Conservation (phyloP, 2,888 invertebrate species). For the Chrysodeixis includens region DNA sequence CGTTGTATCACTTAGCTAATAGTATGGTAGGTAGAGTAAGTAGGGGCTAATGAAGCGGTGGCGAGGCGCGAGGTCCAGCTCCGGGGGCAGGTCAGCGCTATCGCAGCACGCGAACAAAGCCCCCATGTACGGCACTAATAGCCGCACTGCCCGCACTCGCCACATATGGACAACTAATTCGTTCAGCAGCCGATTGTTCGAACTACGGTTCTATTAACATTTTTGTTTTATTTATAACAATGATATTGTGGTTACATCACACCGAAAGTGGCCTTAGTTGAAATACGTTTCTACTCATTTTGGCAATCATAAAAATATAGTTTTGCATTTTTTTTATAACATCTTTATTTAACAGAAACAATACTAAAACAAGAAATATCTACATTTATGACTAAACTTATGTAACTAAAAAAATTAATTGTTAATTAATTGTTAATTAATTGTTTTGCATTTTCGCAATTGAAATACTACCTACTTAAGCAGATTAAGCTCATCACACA, state of each 20-base stretch:
- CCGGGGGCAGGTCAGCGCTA: conserved; percentile 33
- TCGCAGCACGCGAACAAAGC: conserved; percentile 25
- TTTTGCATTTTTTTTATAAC: no score
- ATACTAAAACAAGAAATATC: no score
- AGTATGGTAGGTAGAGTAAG: conserved; percentile 25
- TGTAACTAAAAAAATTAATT: no score
- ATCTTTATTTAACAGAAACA: no score
- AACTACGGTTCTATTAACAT: conserved; percentile 19
- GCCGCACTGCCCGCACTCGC: conserved; percentile 26
- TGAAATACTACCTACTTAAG: no score
- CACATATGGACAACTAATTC: conserved; percentile 44
- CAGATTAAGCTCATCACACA: no score
- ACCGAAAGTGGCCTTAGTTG: no score
- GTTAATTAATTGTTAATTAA: no score
- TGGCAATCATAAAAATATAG: no score
- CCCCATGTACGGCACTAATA: conserved; percentile 32
- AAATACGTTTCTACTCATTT: no score
- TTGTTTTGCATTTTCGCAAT: no score
- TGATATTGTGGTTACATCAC: not conserved
- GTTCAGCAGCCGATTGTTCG: conserved; percentile 14
- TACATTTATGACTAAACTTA: no score
- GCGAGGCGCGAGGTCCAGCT: conserved; percentile 23
- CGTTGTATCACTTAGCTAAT: conserved; percentile 10
- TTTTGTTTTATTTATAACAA: not conserved
- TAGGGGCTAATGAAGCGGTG: conserved; percentile 52